Evolutionary conservation across 2,797 vertebrate species (phyloP).

Genomic region (Sebastiscus tertius): DNA sequence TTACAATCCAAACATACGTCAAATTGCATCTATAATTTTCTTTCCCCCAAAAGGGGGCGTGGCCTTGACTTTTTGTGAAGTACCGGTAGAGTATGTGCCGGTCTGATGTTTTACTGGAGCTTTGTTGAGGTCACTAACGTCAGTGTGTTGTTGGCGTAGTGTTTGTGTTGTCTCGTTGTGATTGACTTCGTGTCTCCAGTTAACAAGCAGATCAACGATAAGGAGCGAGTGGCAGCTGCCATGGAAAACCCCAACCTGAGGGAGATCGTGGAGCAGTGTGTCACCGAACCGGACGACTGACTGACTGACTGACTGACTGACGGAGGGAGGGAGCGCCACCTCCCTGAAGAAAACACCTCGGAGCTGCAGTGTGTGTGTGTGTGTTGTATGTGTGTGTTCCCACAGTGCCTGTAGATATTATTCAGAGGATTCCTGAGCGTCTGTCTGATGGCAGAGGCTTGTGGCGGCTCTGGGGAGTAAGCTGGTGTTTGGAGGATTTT

Average conservation of each 20-base stretch:
- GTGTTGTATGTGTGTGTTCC: background rate
- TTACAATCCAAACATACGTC: too few relatives aligned
- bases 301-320: background rate
- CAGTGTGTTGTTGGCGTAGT: too few relatives aligned
- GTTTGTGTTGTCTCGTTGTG: too few relatives aligned
- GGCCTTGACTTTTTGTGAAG: too few relatives aligned
- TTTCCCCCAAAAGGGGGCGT: too few relatives aligned
- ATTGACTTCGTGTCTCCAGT: slow-evolving; percentile 79
- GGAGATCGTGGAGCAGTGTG: slow-evolving; percentile 97
- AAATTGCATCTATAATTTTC: too few relatives aligned
- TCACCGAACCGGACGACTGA: slow-evolving; percentile 89
- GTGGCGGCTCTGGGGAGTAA: background rate
- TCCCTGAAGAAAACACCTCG: background rate
- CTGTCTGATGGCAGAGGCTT: background rate
- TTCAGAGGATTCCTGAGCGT: background rate
- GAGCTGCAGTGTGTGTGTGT: background rate
- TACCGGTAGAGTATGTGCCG: too few relatives aligned
- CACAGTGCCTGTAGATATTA: background rate
- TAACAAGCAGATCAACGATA: slow-evolving; percentile 99
- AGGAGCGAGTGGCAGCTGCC: slow-evolving; percentile 95
- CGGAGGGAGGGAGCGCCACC: too few relatives aligned
- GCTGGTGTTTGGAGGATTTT: background rate
- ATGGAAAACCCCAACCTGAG: slow-evolving; percentile 96
- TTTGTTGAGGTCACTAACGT: too few relatives aligned
- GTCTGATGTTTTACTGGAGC: too few relatives aligned